A percentile compares a stretch with the other conserved stretches of the same genome.
Conservation (phyloP, 2,797 vertebrate genomes). For the Remorina albescens region DNA sequence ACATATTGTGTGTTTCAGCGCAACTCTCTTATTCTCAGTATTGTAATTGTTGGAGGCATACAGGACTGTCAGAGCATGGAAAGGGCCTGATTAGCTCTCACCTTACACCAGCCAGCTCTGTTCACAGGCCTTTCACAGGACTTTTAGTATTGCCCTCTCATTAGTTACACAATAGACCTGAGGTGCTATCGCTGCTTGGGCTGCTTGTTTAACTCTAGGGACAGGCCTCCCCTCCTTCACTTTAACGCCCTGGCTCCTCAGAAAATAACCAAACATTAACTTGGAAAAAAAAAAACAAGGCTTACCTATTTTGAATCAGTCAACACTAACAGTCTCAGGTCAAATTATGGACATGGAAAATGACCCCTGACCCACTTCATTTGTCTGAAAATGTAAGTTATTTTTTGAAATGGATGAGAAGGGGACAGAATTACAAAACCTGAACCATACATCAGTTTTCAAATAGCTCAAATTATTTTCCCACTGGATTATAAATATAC, state of each 20-base stretch:
- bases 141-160: slow-evolving; percentile 55
- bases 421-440: slow-evolving; percentile 5
- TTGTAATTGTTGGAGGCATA: slow-evolving; percentile 66
- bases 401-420: too few relatives aligned
- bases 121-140: slow-evolving; percentile 45
- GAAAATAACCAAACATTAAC: slow-evolving; percentile 6
- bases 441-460: too few relatives aligned
- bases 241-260: slow-evolving; percentile 11
- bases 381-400: slow-evolving; percentile 48
- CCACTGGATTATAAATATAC: neutral
- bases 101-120: slow-evolving; percentile 62
- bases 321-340: slow-evolving; percentile 19
- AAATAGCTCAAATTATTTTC: neutral
- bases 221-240: slow-evolving; percentile 10
- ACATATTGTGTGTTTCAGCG: slow-evolving; percentile 66
- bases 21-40: slow-evolving; percentile 67
- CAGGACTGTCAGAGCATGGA: slow-evolving; percentile 69
- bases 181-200: slow-evolving; percentile 53
- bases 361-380: slow-evolving; percentile 25
- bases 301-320: slow-evolving; percentile 22
- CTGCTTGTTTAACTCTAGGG: slow-evolving; percentile 52
- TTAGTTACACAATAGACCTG: slow-evolving; percentile 59
- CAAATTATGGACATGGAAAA: too few relatives aligned
- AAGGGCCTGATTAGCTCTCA: slow-evolving; percentile 72
- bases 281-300: slow-evolving; percentile 20